Evolutionary conservation across 2,113 vertebrate genomes (phyloP).

Genomic region (Psilopogon haemacephalus): DNA sequence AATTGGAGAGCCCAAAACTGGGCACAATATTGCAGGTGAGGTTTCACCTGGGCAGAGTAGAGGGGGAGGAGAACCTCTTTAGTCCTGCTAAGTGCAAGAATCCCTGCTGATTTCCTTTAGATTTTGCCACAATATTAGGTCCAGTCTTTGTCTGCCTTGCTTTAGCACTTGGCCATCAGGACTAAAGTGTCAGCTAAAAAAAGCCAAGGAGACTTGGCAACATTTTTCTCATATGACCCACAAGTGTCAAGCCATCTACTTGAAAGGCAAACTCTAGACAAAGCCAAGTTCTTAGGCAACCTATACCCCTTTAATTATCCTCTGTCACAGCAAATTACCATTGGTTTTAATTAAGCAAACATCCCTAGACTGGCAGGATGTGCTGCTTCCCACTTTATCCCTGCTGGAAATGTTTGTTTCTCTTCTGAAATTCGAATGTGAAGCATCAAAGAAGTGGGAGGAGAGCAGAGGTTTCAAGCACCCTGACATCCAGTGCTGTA

Average conservation of each 20-base stretch:
- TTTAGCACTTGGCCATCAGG: neutral
- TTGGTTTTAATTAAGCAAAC: conserved; percentile 12
- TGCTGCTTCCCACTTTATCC: neutral
- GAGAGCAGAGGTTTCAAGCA: conserved; percentile 1
- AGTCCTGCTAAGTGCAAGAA: neutral
- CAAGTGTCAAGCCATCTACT: neutral
- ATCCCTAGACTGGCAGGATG: neutral
- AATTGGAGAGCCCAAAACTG: too few relatives aligned
- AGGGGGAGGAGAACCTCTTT: too few relatives aligned
- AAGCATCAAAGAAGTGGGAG: neutral
- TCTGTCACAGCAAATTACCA: neutral
- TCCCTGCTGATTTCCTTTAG: neutral
- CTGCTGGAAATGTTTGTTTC: neutral
- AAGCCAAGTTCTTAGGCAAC: neutral
- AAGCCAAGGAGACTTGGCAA: neutral
- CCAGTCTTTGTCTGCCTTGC: neutral
- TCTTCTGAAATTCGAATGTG: neutral
- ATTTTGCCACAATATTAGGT: neutral
- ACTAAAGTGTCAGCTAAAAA: neutral
- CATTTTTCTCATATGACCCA: neutral
- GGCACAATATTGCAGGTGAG: too few relatives aligned
- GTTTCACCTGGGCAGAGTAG: too few relatives aligned
- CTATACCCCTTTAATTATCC: conserved; percentile 7
- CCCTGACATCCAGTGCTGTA: neutral
- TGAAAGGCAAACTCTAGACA: too few relatives aligned